A percentile compares a stretch with the other conserved stretches of the same genome.
Conservation (phyloP, 2,113 vertebrate genomes). For the Gorsachius goisagi region DNA sequence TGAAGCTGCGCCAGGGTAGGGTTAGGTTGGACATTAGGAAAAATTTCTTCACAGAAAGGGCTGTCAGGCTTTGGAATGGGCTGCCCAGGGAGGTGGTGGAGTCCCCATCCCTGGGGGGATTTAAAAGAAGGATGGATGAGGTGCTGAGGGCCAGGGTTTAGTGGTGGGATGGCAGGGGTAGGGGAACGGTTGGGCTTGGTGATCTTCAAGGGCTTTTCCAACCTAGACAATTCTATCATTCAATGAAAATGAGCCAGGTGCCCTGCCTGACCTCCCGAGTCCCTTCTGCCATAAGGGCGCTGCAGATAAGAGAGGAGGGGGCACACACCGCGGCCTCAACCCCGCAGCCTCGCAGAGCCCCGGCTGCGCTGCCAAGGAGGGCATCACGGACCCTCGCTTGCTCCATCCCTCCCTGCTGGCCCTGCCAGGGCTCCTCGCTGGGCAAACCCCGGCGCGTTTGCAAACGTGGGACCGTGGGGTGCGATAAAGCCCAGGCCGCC, state of each 20-base stretch:
- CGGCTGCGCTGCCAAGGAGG: fast-evolving
- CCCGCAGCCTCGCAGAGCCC: not conserved
- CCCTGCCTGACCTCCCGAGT: not conserved
- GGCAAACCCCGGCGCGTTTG: fast-evolving
- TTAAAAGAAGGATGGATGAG: too few relatives aligned
- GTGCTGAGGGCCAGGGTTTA: too few relatives aligned
- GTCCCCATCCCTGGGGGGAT: too few relatives aligned
- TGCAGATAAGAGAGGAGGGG: fast-evolving
- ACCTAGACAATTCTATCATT: too few relatives aligned
- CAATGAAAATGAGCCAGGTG: not conserved
- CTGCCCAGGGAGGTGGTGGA: too few relatives aligned
- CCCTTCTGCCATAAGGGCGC: not conserved
- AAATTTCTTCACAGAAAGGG: too few relatives aligned
- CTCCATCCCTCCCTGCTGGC: not conserved
- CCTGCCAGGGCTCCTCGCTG: not conserved
- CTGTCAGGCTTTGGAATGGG: too few relatives aligned
- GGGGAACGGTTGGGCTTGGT: too few relatives aligned
- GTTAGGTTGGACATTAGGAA: too few relatives aligned
- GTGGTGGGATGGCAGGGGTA: too few relatives aligned
- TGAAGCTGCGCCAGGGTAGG: too few relatives aligned
- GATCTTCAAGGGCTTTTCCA: too few relatives aligned
- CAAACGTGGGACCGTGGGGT: fast-evolving
- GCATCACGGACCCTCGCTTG: not conserved
- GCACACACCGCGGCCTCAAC: fast-evolving
- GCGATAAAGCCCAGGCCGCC: not conserved